Evolutionary conservation across 2,888 invertebrate species (phyloP).

Genomic region (Nymphalis c-album): DNA sequence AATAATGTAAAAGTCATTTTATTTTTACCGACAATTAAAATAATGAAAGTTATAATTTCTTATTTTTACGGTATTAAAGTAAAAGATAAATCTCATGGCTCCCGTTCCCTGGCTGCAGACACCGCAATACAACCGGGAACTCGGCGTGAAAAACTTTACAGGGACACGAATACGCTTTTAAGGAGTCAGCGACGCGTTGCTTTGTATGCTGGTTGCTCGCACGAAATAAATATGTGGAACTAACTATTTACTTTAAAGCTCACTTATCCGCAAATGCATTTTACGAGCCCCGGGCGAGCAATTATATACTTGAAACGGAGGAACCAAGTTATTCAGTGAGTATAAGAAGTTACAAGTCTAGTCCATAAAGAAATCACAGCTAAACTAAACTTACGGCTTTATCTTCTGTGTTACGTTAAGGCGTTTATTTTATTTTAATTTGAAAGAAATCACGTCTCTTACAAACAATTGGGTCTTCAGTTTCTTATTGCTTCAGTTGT

Average conservation of each 20-base stretch:
- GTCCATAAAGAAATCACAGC: constrained; percentile 20
- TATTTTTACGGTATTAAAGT: constrained; percentile 16
- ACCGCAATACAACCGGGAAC: constrained; percentile 34
- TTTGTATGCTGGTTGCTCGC: constrained; percentile 37
- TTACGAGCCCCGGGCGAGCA: constrained; percentile 28
- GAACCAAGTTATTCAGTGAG: constrained; percentile 20
- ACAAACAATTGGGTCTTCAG: background rate
- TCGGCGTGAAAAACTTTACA: constrained; percentile 56
- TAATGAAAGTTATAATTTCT: constrained; percentile 1
- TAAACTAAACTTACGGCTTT: constrained; percentile 14
- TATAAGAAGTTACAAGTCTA: constrained; percentile 8
- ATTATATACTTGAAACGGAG: constrained; percentile 26
- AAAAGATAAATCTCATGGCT: constrained; percentile 21
- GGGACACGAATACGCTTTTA: constrained; percentile 70
- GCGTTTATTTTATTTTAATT: background rate
- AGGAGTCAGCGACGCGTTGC: constrained; percentile 43
- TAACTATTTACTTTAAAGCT: constrained; percentile 50
- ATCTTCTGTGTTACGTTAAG: background rate
- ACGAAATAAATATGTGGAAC: constrained; percentile 41
- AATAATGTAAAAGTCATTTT: too few species aligned
- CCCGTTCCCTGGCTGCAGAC: constrained; percentile 25
- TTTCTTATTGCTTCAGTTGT: background rate
- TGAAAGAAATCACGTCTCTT: too few species aligned
- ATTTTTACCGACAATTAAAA: constrained; percentile 4
- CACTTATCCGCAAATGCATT: constrained; percentile 31